A percentile compares a stretch with the other conserved stretches of the same genome.
Evolutionary conservation across 2,888 invertebrate genomes (phyloP).

Genomic region (Anorthoa munda): DNA sequence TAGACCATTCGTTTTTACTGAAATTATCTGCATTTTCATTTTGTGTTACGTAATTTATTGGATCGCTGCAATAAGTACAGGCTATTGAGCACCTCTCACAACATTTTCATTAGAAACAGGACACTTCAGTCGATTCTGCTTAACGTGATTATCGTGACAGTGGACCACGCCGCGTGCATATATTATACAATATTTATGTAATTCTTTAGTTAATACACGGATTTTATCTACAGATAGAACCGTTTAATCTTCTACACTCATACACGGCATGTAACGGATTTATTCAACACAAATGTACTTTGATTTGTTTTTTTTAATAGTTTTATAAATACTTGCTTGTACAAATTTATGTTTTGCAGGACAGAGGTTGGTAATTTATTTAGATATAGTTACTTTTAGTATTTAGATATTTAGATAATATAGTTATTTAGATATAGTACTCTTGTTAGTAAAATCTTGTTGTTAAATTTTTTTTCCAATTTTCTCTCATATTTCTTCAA

Average conservation of each 20-base stretch:
- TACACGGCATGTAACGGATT: neutral
- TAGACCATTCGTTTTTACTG: neutral
- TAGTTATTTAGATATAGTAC: no score
- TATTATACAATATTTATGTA: constrained; percentile 51
- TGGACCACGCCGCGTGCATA: constrained; percentile 50
- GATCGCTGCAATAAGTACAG: neutral
- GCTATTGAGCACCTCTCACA: constrained; percentile 22
- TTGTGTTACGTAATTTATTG: neutral
- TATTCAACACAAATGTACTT: neutral
- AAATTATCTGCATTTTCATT: neutral
- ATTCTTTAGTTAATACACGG: constrained; percentile 25
- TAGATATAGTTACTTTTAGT: no score
- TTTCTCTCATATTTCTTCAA: neutral
- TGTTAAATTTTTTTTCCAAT: neutral
- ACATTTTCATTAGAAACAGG: constrained; percentile 26
- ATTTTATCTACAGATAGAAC: constrained; percentile 8
- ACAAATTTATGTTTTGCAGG: neutral
- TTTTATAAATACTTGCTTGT: no score
- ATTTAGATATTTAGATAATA: no score
- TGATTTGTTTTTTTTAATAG: neutral
- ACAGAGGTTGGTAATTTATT: neutral
- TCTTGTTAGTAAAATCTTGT: no score
- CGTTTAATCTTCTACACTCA: neutral
- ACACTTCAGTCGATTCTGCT: constrained; percentile 31
- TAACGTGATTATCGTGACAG: constrained; percentile 55